Percentiles rank a stretch among this genome's conserved stretches.
Evolutionary conservation across 1,140 invertebrate species (phyloP).

Genomic region (Pectinophora gossypiella): DNA sequence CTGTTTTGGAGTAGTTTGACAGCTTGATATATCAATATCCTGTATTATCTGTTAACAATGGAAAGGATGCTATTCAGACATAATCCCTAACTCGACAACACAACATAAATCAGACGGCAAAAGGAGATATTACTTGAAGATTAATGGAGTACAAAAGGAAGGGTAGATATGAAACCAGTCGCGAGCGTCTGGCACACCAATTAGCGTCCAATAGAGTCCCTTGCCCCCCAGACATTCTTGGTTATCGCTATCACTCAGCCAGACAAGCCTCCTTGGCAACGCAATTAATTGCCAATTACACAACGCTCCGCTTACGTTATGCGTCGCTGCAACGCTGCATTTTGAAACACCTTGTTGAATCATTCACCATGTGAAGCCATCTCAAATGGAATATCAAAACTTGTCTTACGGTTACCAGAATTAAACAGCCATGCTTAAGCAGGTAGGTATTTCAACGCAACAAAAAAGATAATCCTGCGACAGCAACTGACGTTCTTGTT

Average conservation of each 20-base stretch:
- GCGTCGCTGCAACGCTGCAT: too few relatives aligned
- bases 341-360: too few relatives aligned
- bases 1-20: too few relatives aligned
- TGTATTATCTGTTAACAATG: too few relatives aligned
- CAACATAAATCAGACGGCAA: not conserved
- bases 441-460: not conserved
- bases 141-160: conserved; percentile 24
- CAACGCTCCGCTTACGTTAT: conserved; percentile 24
- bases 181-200: conserved; percentile 51
- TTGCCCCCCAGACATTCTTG: conserved; percentile 37
- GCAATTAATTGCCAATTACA: conserved; percentile 43
- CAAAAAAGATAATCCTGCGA: not conserved
- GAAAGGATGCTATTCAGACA: too few relatives aligned
- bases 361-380: too few relatives aligned
- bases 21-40: too few relatives aligned
- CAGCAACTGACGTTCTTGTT: not conserved
- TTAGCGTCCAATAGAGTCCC: conserved; percentile 43
- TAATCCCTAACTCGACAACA: too few relatives aligned
- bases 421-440: not conserved
- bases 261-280: conserved; percentile 38
- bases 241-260: conserved; percentile 43
- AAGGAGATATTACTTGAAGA: conserved; percentile 6
- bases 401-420: too few relatives aligned
- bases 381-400: too few relatives aligned
- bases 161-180: conserved; percentile 27